Evolutionary conservation across 2,888 invertebrate genomes (phyloP).

Genomic region (Heteropelma amictum): DNA sequence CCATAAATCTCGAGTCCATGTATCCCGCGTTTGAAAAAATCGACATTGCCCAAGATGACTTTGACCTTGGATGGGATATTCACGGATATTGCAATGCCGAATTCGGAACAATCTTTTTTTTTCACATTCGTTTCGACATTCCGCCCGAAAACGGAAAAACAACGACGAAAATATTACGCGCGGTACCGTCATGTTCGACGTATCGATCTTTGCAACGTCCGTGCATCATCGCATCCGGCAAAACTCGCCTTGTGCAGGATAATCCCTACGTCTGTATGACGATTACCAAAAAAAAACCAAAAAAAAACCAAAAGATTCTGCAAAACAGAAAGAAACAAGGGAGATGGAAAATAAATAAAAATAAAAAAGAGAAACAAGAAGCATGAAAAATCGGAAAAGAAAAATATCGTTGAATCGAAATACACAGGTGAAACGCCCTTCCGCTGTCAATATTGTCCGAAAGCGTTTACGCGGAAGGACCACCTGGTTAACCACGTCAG

Average conservation of each 20-base stretch:
- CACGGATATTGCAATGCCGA: conserved; percentile 57
- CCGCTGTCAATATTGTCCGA: conserved; percentile 91
- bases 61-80: conserved; percentile 41
- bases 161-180: neutral
- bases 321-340: too few relatives aligned
- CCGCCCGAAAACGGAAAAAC: neutral
- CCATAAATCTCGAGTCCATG: neutral
- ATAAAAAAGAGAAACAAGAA: too few relatives aligned
- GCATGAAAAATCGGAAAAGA: conserved; percentile 30
- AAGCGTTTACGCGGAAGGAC: conserved; percentile 91
- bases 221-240: conserved; percentile 64
- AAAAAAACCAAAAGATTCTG: conserved; percentile 4
- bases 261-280: conserved; percentile 64
- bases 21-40: neutral
- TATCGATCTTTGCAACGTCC: conserved; percentile 50
- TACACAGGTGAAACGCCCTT: conserved; percentile 83
- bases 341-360: too few relatives aligned
- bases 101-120: too few relatives aligned
- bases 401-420: conserved; percentile 54
- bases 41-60: conserved; percentile 48
- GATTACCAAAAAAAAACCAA: conserved; percentile 49
- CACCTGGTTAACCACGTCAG: conserved; percentile 87
- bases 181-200: neutral
- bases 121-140: too few relatives aligned
- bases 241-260: conserved; percentile 69